A percentile compares a stretch with the other conserved stretches of the same genome.
Evolutionary conservation across 2,888 invertebrate species (phyloP).

Genomic region (Vesta saturnalis): DNA sequence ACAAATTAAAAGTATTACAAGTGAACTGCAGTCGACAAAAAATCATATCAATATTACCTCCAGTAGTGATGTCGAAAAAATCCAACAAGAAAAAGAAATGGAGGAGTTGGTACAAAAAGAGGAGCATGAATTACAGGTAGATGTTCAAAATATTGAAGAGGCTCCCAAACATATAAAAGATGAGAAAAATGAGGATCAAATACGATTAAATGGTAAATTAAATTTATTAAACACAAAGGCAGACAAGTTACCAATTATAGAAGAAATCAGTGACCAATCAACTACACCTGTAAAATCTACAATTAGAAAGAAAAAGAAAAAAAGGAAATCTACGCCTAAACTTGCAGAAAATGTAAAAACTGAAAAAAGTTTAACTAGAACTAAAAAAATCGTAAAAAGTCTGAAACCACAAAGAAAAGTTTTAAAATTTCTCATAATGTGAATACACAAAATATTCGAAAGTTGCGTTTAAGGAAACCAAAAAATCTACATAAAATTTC

Average conservation of each 20-base stretch:
- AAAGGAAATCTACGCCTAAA: conserved; percentile 53
- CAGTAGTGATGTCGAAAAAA: not conserved
- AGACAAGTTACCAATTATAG: no score
- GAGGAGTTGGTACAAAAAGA: no score
- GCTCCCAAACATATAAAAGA: no score
- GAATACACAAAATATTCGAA: not conserved
- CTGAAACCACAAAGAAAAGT: no score
- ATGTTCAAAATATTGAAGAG: no score
- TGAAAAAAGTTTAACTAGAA: conserved; percentile 1
- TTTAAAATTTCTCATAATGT: not conserved
- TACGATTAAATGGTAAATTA: not conserved
- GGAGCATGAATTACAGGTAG: no score
- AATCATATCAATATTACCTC: no score
- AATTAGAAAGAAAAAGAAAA: conserved; percentile 52
- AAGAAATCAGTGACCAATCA: not conserved
- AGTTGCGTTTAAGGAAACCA: not conserved
- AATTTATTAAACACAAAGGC: not conserved
- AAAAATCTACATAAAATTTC: not conserved
- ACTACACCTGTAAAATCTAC: not conserved
- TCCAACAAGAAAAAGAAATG: not conserved
- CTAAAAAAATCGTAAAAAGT: not conserved
- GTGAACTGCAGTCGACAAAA: not conserved
- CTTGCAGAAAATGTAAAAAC: no score
- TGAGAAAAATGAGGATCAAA: not conserved
- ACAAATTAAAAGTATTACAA: not conserved